These are phyloP conservation scores for Epinotia nisella DNA, from an alignment of 2,888 invertebrate genomes.

Conservation along the genomic window DNA sequence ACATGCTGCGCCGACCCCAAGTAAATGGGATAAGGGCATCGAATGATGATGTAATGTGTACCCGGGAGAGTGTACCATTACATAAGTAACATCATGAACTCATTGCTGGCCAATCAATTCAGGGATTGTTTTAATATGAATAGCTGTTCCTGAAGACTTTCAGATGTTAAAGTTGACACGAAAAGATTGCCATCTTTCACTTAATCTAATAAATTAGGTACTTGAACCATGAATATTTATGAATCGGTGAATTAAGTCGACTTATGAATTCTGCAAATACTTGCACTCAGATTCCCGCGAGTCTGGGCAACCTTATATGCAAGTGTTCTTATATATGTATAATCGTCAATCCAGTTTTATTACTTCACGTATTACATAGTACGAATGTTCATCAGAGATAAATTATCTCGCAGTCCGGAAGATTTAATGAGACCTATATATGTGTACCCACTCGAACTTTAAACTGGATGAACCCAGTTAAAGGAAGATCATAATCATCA, in stretches of 20 bases:
- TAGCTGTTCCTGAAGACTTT: no score
- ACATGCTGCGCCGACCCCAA: no score
- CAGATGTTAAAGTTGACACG: not conserved
- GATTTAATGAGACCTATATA: not conserved
- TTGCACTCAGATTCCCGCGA: conserved; percentile 12
- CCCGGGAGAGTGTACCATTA: no score
- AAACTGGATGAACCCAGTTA: conserved; percentile 14
- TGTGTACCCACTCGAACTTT: not conserved
- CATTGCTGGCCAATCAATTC: no score
- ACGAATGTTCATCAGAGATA: not conserved
- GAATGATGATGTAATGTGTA: no score
- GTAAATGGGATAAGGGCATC: no score
- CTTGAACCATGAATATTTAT: conserved; percentile 15
- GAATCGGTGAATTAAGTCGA: not conserved
- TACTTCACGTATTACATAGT: conserved; percentile 3
- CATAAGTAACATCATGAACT: no score
- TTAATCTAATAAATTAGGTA: not conserved
- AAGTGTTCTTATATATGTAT: not conserved
- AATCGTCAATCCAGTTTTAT: conserved; percentile 13
- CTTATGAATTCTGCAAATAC: conserved; percentile 23
- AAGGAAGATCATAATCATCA: conserved; percentile 13
- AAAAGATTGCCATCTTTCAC: not conserved
- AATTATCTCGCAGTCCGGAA: not conserved
- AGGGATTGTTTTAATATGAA: no score
- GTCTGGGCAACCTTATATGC: conserved; percentile 17